Percentiles rank a stretch among this genome's conserved stretches.
phyloP scores from a whole-genome alignment of 2,888 invertebrate genomes.

The Fragum fragum region DNA sequence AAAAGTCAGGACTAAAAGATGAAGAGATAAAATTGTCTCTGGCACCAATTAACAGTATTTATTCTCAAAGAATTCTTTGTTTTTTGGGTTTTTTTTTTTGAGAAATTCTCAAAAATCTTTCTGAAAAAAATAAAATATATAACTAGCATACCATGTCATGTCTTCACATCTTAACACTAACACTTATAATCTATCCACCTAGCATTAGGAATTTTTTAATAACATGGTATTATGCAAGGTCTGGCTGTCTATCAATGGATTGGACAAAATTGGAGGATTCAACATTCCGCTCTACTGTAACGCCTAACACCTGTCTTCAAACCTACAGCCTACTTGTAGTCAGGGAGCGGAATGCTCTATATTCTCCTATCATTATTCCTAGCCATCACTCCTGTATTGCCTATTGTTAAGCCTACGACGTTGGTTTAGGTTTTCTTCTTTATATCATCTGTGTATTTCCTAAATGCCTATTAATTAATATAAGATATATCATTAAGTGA shows the following conservation, averaged over 20 bases:
- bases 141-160: slow-evolving; percentile 15
- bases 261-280: slow-evolving; percentile 1
- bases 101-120: too few species aligned
- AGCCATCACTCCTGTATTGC: slow-evolving; percentile 21
- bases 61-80: too few species aligned
- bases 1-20: not conserved
- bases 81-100: too few species aligned
- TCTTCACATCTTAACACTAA: slow-evolving; percentile 1
- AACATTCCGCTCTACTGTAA: slow-evolving; percentile 16
- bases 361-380: slow-evolving; percentile 23
- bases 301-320: slow-evolving; percentile 20
- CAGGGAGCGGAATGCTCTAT: slow-evolving; percentile 14
- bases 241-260: slow-evolving; percentile 7
- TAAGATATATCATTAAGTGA: not conserved
- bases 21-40: not conserved
- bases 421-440: slow-evolving; percentile 17
- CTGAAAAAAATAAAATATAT: not conserved
- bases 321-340: slow-evolving; percentile 23
- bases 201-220: not conserved
- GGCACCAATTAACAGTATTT: not conserved
- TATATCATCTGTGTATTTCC: slow-evolving; percentile 15
- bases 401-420: slow-evolving; percentile 8
- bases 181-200: not conserved
- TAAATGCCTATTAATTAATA: slow-evolving; percentile 31
- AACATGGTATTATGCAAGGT: slow-evolving; percentile 18